Conservation (phyloP, 1,140 invertebrate species). For the Choristoneura fumiferana region DNA sequence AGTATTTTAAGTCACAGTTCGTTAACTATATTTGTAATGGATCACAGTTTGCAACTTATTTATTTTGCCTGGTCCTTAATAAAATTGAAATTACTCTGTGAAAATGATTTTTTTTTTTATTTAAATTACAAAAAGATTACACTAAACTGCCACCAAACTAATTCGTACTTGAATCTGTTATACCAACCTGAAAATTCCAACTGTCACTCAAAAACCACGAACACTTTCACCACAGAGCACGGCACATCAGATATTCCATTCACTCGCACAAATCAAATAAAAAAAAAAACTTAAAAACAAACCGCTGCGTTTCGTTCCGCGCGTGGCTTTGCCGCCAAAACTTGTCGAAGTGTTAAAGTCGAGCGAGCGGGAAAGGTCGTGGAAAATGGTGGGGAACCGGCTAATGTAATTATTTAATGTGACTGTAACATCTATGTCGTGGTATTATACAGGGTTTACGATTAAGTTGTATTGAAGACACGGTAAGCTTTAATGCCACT, state of each 20-base stretch:
- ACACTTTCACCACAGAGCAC: neutral
- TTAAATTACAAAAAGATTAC: too few relatives aligned
- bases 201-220: neutral
- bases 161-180: neutral
- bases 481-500: too few relatives aligned
- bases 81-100: too few relatives aligned
- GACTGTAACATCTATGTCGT: neutral
- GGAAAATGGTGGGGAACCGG: constrained; percentile 37
- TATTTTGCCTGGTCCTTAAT: too few relatives aligned
- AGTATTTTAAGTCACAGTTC: too few relatives aligned
- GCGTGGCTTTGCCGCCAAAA: constrained; percentile 48
- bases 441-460: neutral
- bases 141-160: neutral
- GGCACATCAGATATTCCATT: neutral
- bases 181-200: constrained; percentile 10
- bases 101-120: too few relatives aligned
- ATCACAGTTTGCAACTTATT: too few relatives aligned
- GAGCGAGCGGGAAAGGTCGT: constrained; percentile 37
- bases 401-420: neutral
- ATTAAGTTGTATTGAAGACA: too few relatives aligned
- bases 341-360: constrained; percentile 53
- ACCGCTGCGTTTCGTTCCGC: neutral
- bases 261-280: constrained; percentile 4
- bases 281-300: constrained; percentile 13
- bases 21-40: too few relatives aligned